A percentile compares a stretch with the other conserved stretches of the same genome.
Conservation (phyloP, 2,888 invertebrate genomes). For the Mesoligia furuncula region DNA sequence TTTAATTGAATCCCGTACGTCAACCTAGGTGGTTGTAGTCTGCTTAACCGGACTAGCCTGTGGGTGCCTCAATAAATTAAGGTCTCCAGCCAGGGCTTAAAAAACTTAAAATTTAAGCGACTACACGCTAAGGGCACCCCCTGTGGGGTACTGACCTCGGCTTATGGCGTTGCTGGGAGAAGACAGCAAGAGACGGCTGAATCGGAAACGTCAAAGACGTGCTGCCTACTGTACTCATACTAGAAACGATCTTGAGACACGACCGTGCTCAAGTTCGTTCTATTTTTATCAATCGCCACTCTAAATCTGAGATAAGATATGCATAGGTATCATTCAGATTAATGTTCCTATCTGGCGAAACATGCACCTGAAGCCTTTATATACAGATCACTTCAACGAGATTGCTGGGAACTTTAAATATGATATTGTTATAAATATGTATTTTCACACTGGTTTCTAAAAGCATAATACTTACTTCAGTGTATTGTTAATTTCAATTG, state of each 20-base stretch:
- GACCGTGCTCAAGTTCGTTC: slow-evolving; percentile 51
- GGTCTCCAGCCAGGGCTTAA: neutral
- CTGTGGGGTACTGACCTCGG: neutral
- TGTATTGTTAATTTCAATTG: neutral
- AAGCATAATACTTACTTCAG: neutral
- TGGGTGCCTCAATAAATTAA: neutral
- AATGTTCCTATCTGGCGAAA: slow-evolving; percentile 17
- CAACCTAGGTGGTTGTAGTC: neutral
- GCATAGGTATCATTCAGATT: slow-evolving; percentile 33
- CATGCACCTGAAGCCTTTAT: slow-evolving; percentile 5
- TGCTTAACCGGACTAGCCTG: neutral
- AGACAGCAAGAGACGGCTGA: neutral
- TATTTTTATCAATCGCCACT: slow-evolving; percentile 47
- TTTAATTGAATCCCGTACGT: no score
- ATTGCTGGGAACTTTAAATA: neutral
- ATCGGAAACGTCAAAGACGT: neutral
- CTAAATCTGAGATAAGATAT: slow-evolving; percentile 47
- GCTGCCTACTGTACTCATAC: neutral
- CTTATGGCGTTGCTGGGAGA: neutral
- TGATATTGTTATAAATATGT: neutral
- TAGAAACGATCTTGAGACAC: slow-evolving; percentile 36
- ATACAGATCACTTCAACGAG: slow-evolving; percentile 7
- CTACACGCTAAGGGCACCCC: no score
- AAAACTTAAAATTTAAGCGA: no score
- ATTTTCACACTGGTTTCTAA: neutral